Evolutionary conservation across 2,113 vertebrate species (phyloP).

Genomic region (Cynopterus brachyotis): DNA sequence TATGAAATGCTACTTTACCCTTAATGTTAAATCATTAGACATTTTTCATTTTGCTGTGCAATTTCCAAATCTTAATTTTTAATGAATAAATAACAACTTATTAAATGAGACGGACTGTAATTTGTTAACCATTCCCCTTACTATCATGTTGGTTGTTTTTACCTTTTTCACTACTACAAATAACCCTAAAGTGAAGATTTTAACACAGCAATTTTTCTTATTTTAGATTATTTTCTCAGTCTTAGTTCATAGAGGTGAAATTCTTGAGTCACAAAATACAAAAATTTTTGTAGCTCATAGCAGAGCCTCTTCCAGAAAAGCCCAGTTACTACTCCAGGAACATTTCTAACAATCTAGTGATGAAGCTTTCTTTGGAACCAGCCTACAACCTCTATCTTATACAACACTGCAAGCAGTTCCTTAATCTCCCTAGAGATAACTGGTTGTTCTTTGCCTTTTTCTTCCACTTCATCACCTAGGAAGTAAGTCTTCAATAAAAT

Average conservation of each 20-base stretch:
- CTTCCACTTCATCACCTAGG: neutral
- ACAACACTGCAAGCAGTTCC: neutral
- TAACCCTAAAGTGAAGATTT: neutral
- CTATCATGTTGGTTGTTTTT: neutral
- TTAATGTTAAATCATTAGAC: neutral
- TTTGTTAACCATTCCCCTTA: neutral
- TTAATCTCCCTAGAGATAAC: neutral
- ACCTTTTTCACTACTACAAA: neutral
- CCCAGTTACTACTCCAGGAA: neutral
- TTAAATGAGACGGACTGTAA: neutral
- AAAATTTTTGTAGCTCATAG: neutral
- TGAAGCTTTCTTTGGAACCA: neutral
- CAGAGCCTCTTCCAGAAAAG: neutral
- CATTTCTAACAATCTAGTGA: neutral
- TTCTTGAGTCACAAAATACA: neutral
- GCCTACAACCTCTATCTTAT: neutral
- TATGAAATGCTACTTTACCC: neutral
- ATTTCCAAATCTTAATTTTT: neutral
- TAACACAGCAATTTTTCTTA: neutral
- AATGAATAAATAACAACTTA: neutral
- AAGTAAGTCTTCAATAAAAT: slow-evolving; percentile 10
- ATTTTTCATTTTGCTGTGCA: neutral
- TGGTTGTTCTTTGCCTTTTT: neutral
- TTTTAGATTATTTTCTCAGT: neutral
- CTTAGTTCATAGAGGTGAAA: neutral